These are phyloP conservation scores for Coluber constrictor DNA, from an alignment of 2,797 vertebrate species.

Conservation along the genomic window DNA sequence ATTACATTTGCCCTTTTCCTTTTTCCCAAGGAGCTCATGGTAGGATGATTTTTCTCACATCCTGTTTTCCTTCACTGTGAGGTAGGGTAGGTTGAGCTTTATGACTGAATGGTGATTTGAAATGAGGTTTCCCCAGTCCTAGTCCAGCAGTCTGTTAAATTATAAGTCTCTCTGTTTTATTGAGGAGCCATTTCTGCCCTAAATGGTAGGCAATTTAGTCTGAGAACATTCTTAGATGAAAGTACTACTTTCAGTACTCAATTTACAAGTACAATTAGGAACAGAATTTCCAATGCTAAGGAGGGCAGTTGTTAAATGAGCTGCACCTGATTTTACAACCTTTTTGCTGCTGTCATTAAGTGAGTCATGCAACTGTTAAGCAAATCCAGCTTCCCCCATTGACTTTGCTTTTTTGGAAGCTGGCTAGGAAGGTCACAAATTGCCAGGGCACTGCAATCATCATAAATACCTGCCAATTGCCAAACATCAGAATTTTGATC, in stretches of 20 bases:
- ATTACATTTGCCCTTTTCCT: neutral
- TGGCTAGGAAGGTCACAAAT: neutral
- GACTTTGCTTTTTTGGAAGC: neutral
- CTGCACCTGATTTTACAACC: neutral
- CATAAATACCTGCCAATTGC: neutral
- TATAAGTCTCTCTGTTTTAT: neutral
- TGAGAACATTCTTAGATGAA: neutral
- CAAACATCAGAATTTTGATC: neutral
- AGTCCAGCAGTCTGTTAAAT: neutral
- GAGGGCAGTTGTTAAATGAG: neutral
- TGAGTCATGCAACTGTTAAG: neutral
- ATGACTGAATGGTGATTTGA: neutral
- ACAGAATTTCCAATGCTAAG: neutral
- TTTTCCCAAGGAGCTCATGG: neutral
- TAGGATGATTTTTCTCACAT: neutral
- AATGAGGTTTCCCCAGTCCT: neutral
- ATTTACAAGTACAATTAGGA: neutral
- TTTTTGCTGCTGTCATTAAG: neutral
- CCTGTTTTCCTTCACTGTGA: neutral
- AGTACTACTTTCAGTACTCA: neutral
- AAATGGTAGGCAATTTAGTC: neutral
- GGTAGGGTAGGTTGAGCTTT: neutral
- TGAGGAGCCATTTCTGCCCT: too few species aligned
- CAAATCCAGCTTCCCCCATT: neutral
- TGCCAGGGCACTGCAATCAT: neutral